Conservation (phyloP, 2,888 invertebrate species). For the Plusia festucae region DNA sequence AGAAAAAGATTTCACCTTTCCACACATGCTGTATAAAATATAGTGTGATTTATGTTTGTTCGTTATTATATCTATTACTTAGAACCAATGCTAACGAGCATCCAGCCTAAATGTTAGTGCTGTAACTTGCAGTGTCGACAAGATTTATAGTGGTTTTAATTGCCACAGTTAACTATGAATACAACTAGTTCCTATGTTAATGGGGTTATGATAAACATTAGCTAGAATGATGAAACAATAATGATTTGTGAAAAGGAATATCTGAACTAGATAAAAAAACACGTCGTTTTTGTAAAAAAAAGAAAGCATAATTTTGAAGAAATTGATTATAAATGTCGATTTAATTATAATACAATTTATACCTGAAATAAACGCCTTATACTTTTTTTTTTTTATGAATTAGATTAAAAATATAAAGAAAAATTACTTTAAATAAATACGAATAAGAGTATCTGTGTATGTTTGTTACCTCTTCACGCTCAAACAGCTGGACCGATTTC, state of each 20-base stretch:
- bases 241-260: background rate
- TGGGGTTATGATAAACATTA: slow-evolving; percentile 56
- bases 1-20: background rate
- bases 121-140: slow-evolving; percentile 60
- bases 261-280: background rate
- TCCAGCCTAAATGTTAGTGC: slow-evolving; percentile 44
- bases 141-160: slow-evolving; percentile 74
- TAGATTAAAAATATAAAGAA: too few relatives aligned
- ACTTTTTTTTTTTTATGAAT: too few relatives aligned
- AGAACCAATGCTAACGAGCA: slow-evolving; percentile 24
- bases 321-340: too few relatives aligned
- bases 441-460: too few relatives aligned
- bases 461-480: too few relatives aligned
- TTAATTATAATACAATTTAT: too few relatives aligned
- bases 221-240: slow-evolving; percentile 49
- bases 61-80: slow-evolving; percentile 1
- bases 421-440: too few relatives aligned
- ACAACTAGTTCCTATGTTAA: slow-evolving; percentile 68
- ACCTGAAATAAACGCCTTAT: too few relatives aligned
- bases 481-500: too few relatives aligned
- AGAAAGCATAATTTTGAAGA: too few relatives aligned
- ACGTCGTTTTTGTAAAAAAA: too few relatives aligned
- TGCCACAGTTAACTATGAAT: slow-evolving; percentile 71
- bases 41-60: background rate
- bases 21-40: background rate